These are phyloP conservation scores for Drosophila anomalata DNA, from an alignment of 2,888 invertebrate genomes.

Conservation along the genomic window DNA sequence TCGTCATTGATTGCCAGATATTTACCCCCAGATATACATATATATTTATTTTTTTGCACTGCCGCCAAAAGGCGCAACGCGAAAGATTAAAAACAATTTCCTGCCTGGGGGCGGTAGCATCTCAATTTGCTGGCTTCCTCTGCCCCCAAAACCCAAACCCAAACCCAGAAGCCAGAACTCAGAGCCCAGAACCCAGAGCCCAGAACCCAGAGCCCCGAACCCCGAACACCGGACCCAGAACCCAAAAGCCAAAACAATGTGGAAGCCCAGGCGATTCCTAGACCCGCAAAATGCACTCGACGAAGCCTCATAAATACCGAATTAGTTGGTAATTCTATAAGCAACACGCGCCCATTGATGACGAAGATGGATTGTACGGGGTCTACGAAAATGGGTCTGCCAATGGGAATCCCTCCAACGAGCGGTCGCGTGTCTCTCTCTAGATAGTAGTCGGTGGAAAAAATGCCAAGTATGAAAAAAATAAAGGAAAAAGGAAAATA, in stretches of 20 bases:
- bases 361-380: conserved; percentile 39
- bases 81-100: conserved; percentile 71
- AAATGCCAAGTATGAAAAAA: background rate
- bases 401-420: conserved; percentile 15
- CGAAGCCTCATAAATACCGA: conserved; percentile 83
- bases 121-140: conserved; percentile 75
- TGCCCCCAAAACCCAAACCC: conserved; percentile 15
- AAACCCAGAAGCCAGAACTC: background rate
- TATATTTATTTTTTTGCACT: background rate
- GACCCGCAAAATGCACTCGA: conserved; percentile 56
- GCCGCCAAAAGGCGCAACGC: conserved; percentile 61
- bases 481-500: conserved; percentile 14
- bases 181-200: background rate
- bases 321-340: conserved; percentile 84
- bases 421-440: background rate
- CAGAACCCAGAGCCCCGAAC: conserved; percentile 6
- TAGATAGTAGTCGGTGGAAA: background rate
- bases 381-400: conserved; percentile 36
- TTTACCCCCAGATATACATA: background rate
- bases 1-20: background rate
- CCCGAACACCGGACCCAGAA: background rate
- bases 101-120: conserved; percentile 53
- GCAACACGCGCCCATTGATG: conserved; percentile 83
- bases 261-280: conserved; percentile 30
- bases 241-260: conserved; percentile 12